Evolutionary conservation across 2,113 vertebrate genomes (phyloP).

Genomic region (Ageneiosus marmoratus): DNA sequence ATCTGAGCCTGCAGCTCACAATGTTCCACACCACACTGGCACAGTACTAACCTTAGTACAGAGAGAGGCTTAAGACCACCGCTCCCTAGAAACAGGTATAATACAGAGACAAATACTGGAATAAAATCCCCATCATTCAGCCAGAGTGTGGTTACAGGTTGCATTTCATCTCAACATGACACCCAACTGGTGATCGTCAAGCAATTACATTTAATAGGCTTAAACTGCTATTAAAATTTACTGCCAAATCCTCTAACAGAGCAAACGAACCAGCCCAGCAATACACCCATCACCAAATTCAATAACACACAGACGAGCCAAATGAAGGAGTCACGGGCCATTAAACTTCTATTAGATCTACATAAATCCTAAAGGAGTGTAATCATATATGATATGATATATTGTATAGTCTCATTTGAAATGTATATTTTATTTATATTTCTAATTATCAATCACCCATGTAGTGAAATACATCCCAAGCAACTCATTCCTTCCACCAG

Average conservation of each 20-base stretch:
- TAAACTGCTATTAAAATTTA: not conserved
- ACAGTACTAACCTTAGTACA: constrained; percentile 66
- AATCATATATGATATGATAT: not conserved
- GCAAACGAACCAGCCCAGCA: not conserved
- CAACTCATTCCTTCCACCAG: not conserved
- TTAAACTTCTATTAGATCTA: not conserved
- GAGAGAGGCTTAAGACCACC: constrained; percentile 51
- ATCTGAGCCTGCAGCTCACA: constrained; percentile 75
- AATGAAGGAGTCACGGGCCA: not conserved
- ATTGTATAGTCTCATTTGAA: not conserved
- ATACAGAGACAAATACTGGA: not conserved
- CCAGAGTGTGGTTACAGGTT: not conserved
- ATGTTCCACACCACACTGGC: constrained; percentile 65
- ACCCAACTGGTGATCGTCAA: not conserved
- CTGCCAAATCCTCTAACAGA: not conserved
- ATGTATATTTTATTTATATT: not conserved
- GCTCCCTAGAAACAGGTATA: constrained; percentile 27
- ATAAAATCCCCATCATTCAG: not conserved
- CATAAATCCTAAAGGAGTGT: not conserved
- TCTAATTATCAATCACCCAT: not conserved
- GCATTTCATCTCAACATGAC: not conserved
- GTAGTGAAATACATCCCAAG: not conserved
- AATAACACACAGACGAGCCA: not conserved
- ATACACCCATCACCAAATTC: not conserved
- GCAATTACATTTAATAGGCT: not conserved